Percentiles rank a stretch among this genome's conserved stretches.
These are phyloP conservation scores for Epinotia brunnichana DNA, from an alignment of 2,888 invertebrate species.

Conservation along the genomic window DNA sequence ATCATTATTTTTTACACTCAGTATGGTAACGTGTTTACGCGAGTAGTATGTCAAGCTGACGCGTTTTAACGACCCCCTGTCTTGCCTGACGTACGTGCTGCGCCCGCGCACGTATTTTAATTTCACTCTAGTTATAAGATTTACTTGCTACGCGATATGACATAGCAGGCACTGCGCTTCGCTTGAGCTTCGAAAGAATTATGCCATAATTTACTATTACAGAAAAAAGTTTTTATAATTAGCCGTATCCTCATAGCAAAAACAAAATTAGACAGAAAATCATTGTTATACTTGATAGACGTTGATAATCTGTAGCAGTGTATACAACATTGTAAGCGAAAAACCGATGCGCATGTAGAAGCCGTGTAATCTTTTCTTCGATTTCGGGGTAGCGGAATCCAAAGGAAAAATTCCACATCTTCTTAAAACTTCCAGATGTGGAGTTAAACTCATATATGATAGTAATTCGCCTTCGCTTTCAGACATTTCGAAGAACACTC, in stretches of 20 bases:
- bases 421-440: constrained; percentile 57
- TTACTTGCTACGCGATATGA: no score
- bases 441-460: constrained; percentile 55
- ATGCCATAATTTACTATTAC: no score
- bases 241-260: not conserved
- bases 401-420: constrained; percentile 58
- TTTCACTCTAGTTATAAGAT: no score
- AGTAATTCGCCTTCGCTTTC: constrained; percentile 50
- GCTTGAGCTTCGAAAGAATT: no score
- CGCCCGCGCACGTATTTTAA: no score
- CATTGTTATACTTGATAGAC: constrained; percentile 57
- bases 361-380: constrained; percentile 52
- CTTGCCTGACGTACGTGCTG: no score
- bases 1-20: no score
- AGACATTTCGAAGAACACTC: not conserved
- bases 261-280: not conserved
- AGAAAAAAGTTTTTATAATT: no score
- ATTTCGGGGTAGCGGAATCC: constrained; percentile 50
- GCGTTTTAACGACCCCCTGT: no score
- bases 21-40: no score
- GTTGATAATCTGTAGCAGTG: constrained; percentile 59
- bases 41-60: no score
- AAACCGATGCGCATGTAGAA: constrained; percentile 56
- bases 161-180: no score
- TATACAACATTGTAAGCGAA: constrained; percentile 55